Conservation (phyloP, 2,113 vertebrate species). For the Arenaria interpres region DNA sequence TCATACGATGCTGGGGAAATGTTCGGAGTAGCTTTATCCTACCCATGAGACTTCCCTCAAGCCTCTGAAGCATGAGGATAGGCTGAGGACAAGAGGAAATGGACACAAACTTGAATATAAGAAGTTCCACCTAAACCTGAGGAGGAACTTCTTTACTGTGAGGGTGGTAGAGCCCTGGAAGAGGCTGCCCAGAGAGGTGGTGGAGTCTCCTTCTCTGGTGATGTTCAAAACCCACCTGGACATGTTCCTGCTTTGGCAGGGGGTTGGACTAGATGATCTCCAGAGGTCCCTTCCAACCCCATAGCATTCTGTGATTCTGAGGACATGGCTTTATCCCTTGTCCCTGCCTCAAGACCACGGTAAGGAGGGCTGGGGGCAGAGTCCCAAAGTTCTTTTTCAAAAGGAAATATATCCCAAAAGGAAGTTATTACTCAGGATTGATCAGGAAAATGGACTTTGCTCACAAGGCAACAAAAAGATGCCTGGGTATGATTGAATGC, state of each 20-base stretch:
- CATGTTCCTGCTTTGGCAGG: too few relatives aligned
- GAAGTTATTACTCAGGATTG: rapidly evolving
- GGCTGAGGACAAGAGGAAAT: background rate
- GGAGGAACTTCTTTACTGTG: too few relatives aligned
- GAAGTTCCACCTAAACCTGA: too few relatives aligned
- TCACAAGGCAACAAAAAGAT: background rate
- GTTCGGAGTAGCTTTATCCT: background rate
- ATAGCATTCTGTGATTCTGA: background rate
- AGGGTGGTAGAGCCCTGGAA: too few relatives aligned
- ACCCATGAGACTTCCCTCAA: background rate
- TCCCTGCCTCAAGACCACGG: background rate
- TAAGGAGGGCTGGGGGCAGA: background rate
- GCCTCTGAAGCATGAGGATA: background rate
- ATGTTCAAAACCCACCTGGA: too few relatives aligned
- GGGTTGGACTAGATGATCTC: too few relatives aligned
- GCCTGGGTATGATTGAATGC: background rate
- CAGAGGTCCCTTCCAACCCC: too few relatives aligned
- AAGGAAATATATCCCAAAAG: background rate
- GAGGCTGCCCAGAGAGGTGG: too few relatives aligned
- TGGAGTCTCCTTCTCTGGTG: too few relatives aligned
- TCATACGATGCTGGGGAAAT: background rate
- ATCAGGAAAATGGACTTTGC: background rate
- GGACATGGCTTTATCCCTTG: background rate
- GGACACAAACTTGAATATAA: too few relatives aligned
- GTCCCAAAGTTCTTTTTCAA: background rate